Conservation (phyloP, 2,888 invertebrate species). For the Odontothrips loti region DNA sequence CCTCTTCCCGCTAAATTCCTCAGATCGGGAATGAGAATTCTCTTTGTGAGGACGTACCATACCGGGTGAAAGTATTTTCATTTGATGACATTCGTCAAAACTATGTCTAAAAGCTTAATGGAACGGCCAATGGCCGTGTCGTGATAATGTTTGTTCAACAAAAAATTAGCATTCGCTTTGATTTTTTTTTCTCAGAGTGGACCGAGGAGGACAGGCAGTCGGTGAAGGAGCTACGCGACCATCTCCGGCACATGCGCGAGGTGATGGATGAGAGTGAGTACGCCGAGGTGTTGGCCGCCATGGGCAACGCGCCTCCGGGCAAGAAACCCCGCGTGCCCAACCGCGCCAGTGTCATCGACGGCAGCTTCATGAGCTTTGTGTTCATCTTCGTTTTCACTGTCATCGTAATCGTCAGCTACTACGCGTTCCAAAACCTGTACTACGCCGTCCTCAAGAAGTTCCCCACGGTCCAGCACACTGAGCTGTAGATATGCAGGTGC, state of each 20-base stretch:
- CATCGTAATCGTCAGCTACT: conserved; percentile 74
- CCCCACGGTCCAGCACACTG: conserved; percentile 67
- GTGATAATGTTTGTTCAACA: neutral
- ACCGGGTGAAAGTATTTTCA: no score
- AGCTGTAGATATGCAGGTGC: conserved; percentile 57
- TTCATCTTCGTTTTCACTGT: conserved; percentile 73
- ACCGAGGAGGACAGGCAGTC: neutral
- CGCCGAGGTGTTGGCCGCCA: neutral
- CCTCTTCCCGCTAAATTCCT: no score
- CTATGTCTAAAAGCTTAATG: no score
- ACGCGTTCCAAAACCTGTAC: conserved; percentile 80
- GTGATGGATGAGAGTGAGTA: conserved; percentile 17
- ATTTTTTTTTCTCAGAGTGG: neutral
- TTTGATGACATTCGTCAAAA: no score
- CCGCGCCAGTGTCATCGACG: conserved; percentile 64
- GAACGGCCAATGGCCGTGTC: neutral
- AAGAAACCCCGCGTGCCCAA: conserved; percentile 21
- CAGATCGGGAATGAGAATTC: neutral
- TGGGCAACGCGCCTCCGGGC: neutral
- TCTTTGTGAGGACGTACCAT: neutral
- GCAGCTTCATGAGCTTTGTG: conserved; percentile 75
- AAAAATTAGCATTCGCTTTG: neutral
- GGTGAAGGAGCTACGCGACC: conserved; percentile 6
- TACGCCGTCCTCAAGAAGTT: conserved; percentile 77
- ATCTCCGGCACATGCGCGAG: neutral